Evolutionary conservation across 2,797 vertebrate genomes (phyloP), one percentile per base, ranked within the genome.

Genomic region (Hyperoplus immaculatus): DNA sequence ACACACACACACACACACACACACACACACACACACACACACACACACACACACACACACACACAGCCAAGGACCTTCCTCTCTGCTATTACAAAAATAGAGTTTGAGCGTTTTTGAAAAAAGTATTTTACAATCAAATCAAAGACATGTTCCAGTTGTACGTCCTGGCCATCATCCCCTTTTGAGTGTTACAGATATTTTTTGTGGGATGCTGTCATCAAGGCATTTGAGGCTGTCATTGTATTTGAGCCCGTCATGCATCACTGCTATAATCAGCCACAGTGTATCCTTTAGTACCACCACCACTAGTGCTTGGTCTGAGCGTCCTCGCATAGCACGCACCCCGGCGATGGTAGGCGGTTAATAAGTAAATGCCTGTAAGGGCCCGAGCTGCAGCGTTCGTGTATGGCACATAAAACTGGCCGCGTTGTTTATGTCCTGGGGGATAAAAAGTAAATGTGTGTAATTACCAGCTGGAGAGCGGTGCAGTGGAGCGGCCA

Each of bases 391-490:
- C 72, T 49, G 60, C 6, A 67, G 77, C 43, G 29, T 67, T 60
- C 54, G 74, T 83, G 89, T 91, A 89, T 78, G 89, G 90, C 82
- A 66, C 41, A 29, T 29, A 29, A 59, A 84, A 69, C 80, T 66
- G 77, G 68, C 80, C 45, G 69, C 36, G n/a, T 73, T 82, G 86
- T 87, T 89, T 86, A 81, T 83, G 81, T 80, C 78, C 71, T 3
- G 59, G 66, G 82, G 82, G 82, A 81, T 77, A 82, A 90, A 89
- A 83, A 69, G 41, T 58, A 72, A 78, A 82, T 74, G 86, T 84
- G 75, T 86, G 79, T 90, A 85, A 89, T 91, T 91, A 87, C 70
- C 62, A 81, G 86, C 86, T 88, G 88, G 82, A 82, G 77, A 87
- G 71, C 6, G 71, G 72, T 87, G 79, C 73, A 8, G 57, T 3